Conservation (phyloP, 2,888 invertebrate species). For the Gordius sp. region DNA sequence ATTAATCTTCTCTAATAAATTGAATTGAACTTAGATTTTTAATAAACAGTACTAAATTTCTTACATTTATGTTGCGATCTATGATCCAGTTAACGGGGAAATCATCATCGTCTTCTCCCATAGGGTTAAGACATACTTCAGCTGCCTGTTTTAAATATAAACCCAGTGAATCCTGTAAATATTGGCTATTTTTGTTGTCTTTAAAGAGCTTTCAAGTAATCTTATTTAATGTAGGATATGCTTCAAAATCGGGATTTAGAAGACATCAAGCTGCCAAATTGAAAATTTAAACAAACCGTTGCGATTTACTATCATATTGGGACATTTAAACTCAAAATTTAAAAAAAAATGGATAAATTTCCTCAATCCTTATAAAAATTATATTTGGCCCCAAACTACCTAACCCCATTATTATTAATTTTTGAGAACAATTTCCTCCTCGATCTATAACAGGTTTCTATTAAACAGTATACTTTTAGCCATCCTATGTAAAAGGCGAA, state of each 20-base stretch:
- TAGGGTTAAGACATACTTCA: constrained; percentile 13
- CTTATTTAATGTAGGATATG: too few species aligned
- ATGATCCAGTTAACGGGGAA: constrained; percentile 8
- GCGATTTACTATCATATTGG: too few species aligned
- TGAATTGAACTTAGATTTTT: too few species aligned
- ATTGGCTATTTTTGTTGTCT: too few species aligned
- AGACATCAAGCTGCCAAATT: too few species aligned
- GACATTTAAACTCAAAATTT: too few species aligned
- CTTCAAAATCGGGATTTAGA: too few species aligned
- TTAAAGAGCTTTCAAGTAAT: not conserved
- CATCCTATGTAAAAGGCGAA: constrained; percentile 21
- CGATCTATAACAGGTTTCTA: too few species aligned
- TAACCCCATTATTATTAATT: not conserved
- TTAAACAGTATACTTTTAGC: constrained; percentile 21
- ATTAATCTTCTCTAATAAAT: too few species aligned
- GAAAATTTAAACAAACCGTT: too few species aligned
- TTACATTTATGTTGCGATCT: not conserved
- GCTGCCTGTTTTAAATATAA: constrained; percentile 7
- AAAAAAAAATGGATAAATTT: not conserved
- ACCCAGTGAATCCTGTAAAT: too few species aligned
- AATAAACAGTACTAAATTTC: too few species aligned
- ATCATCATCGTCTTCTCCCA: constrained; percentile 13
- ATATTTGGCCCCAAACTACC: not conserved
- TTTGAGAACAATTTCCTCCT: not conserved
- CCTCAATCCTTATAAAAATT: not conserved